Evolutionary conservation across 2,888 invertebrate species (phyloP).

Genomic region (Hydropsyche betteni): DNA sequence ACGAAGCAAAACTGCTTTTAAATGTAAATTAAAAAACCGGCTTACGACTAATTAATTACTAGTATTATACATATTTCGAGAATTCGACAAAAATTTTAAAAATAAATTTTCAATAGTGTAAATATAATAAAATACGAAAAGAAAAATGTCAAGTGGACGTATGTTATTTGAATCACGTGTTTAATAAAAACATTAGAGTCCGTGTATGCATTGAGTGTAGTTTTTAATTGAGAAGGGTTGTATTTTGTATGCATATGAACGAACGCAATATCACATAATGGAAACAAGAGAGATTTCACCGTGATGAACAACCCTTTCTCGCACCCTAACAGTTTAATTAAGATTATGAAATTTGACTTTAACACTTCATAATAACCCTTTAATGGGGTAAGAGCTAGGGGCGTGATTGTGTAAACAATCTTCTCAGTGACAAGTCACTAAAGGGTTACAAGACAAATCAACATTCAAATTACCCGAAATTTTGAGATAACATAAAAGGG

Average conservation of each 20-base stretch:
- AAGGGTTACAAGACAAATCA: conserved; percentile 39
- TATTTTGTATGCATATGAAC: conserved; percentile 3
- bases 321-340: conserved; percentile 42
- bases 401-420: conserved; percentile 46
- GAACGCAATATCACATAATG: neutral
- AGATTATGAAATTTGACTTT: conserved; percentile 47
- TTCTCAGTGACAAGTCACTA: conserved; percentile 36
- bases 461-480: conserved; percentile 3
- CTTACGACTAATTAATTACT: conserved; percentile 47
- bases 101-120: no score
- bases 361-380: conserved; percentile 44
- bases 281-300: conserved; percentile 1
- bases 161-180: no score
- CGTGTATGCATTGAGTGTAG: neutral
- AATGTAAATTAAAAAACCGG: conserved; percentile 49
- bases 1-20: conserved; percentile 40
- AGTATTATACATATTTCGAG: no score
- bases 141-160: no score
- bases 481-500: no score
- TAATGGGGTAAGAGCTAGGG: conserved; percentile 34
- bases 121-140: no score
- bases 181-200: no score
- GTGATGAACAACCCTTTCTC: conserved; percentile 42
- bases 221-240: conserved; percentile 3
- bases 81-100: no score